These are phyloP conservation scores for Drosophila ficusphila DNA, from an alignment of 1,140 invertebrate genomes.

Conservation along the genomic window DNA sequence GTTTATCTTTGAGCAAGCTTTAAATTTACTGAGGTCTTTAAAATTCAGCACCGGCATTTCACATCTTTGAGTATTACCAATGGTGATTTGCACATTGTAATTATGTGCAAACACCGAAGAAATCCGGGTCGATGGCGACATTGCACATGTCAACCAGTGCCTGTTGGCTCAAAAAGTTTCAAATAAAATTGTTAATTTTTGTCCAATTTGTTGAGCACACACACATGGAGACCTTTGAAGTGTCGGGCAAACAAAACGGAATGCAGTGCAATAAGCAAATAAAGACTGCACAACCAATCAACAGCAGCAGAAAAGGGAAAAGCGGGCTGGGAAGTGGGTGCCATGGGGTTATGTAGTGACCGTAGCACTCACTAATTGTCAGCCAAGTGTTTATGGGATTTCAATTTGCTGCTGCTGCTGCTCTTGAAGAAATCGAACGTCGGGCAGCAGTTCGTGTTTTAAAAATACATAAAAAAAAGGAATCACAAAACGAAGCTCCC, in stretches of 20 bases:
- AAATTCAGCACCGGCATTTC: slow-evolving; percentile 6
- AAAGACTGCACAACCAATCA: slow-evolving; percentile 29
- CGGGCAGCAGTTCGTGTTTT: slow-evolving; percentile 46
- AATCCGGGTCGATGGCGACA: slow-evolving; percentile 26
- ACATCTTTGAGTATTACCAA: slow-evolving; percentile 4
- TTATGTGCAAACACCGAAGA: slow-evolving; percentile 24
- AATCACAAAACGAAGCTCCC: slow-evolving; percentile 18
- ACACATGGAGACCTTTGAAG: slow-evolving; percentile 13
- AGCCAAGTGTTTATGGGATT: slow-evolving; percentile 67
- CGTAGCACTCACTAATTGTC: slow-evolving; percentile 72
- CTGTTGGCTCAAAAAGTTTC: slow-evolving; percentile 14
- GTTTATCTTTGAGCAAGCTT: not conserved
- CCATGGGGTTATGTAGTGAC: slow-evolving; percentile 30
- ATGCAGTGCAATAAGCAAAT: slow-evolving; percentile 51
- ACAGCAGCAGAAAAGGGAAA: not conserved
- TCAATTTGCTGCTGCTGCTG: slow-evolving; percentile 58
- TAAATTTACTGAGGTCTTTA: not conserved
- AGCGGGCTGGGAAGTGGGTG: not conserved
- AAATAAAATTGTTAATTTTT: slow-evolving; percentile 53
- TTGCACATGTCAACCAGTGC: not conserved
- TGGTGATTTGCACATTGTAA: slow-evolving; percentile 31
- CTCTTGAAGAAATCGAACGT: slow-evolving; percentile 9
- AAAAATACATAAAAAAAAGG: slow-evolving; percentile 59
- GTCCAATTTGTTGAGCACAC: slow-evolving; percentile 29
- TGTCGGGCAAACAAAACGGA: slow-evolving; percentile 54